phyloP scores from a whole-genome alignment of 1,140 invertebrate species.

The Pissodes strobi region DNA sequence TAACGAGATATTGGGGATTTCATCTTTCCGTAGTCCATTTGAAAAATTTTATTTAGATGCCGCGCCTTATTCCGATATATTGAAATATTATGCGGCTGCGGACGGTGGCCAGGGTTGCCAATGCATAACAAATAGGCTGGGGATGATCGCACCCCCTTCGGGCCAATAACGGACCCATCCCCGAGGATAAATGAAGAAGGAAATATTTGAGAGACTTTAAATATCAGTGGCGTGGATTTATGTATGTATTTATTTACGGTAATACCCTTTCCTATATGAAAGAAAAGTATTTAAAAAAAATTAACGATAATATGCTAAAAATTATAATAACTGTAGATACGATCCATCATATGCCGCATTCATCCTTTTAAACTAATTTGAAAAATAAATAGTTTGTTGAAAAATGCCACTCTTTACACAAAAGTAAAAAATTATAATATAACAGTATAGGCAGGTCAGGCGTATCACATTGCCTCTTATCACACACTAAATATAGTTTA shows the following conservation, averaged over 20 bases:
- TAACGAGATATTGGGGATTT: conserved; percentile 35
- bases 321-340: too few relatives aligned
- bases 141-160: conserved; percentile 31
- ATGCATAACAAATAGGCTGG: conserved; percentile 51
- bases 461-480: too few relatives aligned
- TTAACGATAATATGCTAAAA: too few relatives aligned
- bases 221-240: not conserved
- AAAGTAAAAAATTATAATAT: too few relatives aligned
- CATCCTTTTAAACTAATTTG: too few relatives aligned
- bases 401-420: too few relatives aligned
- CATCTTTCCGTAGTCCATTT: conserved; percentile 39
- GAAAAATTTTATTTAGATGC: conserved; percentile 48
- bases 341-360: too few relatives aligned
- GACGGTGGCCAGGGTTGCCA: conserved; percentile 49
- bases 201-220: conserved; percentile 16
- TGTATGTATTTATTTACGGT: not conserved
- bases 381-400: too few relatives aligned
- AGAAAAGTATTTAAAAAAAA: too few relatives aligned
- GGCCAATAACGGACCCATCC: conserved; percentile 21
- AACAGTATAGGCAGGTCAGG: too few relatives aligned
- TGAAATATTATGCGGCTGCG: conserved; percentile 50
- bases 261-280: too few relatives aligned
- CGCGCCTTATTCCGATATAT: conserved; percentile 44
- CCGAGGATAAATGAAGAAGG: conserved; percentile 29
- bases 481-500: too few relatives aligned